Conservation (phyloP, 2,797 vertebrate genomes). For the Lycodopsis pacificus region DNA sequence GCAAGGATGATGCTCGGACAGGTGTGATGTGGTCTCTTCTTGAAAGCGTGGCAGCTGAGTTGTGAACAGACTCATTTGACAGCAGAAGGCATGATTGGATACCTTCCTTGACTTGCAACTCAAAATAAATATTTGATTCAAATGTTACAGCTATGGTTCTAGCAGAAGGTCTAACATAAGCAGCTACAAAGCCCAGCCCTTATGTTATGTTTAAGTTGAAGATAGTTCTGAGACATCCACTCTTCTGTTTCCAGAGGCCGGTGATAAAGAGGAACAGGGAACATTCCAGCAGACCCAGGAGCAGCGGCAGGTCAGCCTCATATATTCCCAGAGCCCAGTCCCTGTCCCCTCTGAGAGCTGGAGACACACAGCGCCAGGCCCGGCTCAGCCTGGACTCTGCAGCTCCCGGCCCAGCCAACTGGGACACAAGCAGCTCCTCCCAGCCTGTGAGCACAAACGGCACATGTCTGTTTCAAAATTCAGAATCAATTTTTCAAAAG, state of each 20-base stretch:
- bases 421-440: not conserved
- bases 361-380: slow-evolving; percentile 43
- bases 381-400: slow-evolving; percentile 48
- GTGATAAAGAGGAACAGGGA: slow-evolving; percentile 53
- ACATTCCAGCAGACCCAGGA: slow-evolving; percentile 42
- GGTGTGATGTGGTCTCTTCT: not conserved
- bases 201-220: not conserved
- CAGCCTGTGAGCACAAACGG: slow-evolving; percentile 36
- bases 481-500: not conserved
- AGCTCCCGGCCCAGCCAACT: not conserved
- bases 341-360: slow-evolving; percentile 63
- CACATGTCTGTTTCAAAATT: not conserved
- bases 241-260: slow-evolving; percentile 67
- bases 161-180: not conserved
- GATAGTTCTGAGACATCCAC: not conserved
- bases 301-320: slow-evolving; percentile 8
- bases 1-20: too few species aligned
- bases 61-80: not conserved
- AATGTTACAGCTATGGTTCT: not conserved
- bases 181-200: not conserved
- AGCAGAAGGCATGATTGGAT: not conserved
- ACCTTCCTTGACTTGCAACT: not conserved
- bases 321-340: slow-evolving; percentile 48
- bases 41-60: not conserved
- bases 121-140: not conserved